Conservation (phyloP, 2,888 invertebrate species). For the Limnephilus lunatus region DNA sequence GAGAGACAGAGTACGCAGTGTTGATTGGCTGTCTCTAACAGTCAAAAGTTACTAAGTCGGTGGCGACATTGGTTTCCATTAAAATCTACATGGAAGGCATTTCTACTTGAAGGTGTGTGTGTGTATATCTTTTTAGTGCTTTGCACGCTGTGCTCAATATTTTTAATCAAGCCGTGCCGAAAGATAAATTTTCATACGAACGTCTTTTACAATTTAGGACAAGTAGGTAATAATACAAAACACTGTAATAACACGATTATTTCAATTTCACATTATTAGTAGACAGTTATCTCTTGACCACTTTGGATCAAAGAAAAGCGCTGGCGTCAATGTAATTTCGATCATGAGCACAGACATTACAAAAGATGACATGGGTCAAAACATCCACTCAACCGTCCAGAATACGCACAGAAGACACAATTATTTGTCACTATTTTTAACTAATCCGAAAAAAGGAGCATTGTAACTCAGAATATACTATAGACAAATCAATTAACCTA, state of each 20-base stretch:
- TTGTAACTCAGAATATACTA: not conserved
- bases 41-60: no score
- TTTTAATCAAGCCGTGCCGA: not conserved
- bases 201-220: not conserved
- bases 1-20: no score
- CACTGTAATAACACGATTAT: not conserved
- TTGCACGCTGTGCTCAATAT: not conserved
- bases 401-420: no score
- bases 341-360: not conserved
- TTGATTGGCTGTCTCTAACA: no score
- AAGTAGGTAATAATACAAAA: not conserved
- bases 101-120: no score
- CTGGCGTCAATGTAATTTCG: not conserved
- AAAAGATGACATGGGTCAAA: not conserved
- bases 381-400: not conserved
- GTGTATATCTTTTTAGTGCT: no score
- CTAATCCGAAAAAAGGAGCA: not conserved
- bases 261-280: no score
- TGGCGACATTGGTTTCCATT: no score
- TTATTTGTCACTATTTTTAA: no score
- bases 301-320: not conserved
- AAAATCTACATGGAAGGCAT: no score
- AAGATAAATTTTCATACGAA: not conserved
- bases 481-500: not conserved
- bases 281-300: no score